A percentile compares a stretch with the other conserved stretches of the same genome.
Conservation (phyloP, 1,140 invertebrate genomes). For the Cyclargus thomasi region DNA sequence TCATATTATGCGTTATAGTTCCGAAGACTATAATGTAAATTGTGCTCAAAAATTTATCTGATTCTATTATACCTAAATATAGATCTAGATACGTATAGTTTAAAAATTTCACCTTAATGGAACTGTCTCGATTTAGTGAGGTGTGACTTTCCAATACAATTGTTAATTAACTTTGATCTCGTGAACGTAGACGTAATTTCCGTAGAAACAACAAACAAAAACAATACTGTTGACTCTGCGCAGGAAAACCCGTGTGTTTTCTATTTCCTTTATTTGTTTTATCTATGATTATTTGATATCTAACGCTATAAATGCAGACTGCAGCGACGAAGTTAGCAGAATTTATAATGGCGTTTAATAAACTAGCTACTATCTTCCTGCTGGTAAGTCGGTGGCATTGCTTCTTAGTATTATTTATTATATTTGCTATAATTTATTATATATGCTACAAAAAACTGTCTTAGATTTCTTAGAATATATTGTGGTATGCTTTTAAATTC, state of each 20-base stretch:
- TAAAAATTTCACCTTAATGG: no score
- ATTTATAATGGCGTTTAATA: background rate
- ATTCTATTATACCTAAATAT: no score
- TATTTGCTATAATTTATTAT: no score
- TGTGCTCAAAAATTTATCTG: no score
- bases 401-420: no score
- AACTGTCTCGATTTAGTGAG: background rate
- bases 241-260: conserved; percentile 29
- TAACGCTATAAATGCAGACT: background rate
- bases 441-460: no score
- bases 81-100: no score
- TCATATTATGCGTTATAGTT: no score
- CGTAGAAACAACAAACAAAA: conserved; percentile 26
- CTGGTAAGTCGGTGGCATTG: conserved; percentile 20
- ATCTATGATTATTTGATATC: conserved; percentile 20
- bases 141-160: background rate
- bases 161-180: background rate
- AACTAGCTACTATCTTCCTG: background rate
- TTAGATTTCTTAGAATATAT: no score
- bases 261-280: conserved; percentile 32
- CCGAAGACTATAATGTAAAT: no score
- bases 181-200: background rate
- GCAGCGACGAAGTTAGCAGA: background rate
- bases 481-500: no score
- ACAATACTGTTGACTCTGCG: conserved; percentile 30